phyloP scores from a whole-genome alignment of 1,140 invertebrate species.

The Charaxes varanes region DNA sequence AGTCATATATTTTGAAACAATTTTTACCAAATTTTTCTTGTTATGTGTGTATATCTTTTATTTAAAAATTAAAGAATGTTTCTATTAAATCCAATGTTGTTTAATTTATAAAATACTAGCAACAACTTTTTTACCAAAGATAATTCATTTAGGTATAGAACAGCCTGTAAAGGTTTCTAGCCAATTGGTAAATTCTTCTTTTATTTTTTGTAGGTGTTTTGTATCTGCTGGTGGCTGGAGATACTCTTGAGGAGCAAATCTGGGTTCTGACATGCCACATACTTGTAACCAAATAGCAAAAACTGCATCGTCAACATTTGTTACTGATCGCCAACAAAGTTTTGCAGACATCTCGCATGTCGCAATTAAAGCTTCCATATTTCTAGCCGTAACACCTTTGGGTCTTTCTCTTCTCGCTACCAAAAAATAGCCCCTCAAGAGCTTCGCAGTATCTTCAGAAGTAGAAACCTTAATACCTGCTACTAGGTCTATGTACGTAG shows the following conservation, averaged over 20 bases:
- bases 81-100: no score
- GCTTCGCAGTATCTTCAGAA: conserved; percentile 28
- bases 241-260: conserved; percentile 52
- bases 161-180: conserved; percentile 47
- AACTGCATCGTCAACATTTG: conserved; percentile 49
- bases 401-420: conserved; percentile 45
- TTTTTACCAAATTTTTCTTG: no score
- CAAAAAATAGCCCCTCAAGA: conserved; percentile 52
- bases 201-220: conserved; percentile 36
- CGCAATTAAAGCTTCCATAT: conserved; percentile 40
- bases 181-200: conserved; percentile 48
- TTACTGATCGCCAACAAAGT: conserved; percentile 41
- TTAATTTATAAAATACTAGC: neutral
- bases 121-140: neutral
- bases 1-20: neutral
- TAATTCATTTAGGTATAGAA: conserved; percentile 4
- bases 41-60: no score
- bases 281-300: conserved; percentile 62
- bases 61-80: no score
- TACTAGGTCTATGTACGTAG: conserved; percentile 41
- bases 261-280: conserved; percentile 42
- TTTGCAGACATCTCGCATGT: conserved; percentile 44
- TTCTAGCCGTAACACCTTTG: conserved; percentile 35
- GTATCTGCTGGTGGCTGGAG: conserved; percentile 45
- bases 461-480: conserved; percentile 41